Evolutionary conservation across 2,888 invertebrate species (phyloP).

Genomic region (Rapana venosa): DNA sequence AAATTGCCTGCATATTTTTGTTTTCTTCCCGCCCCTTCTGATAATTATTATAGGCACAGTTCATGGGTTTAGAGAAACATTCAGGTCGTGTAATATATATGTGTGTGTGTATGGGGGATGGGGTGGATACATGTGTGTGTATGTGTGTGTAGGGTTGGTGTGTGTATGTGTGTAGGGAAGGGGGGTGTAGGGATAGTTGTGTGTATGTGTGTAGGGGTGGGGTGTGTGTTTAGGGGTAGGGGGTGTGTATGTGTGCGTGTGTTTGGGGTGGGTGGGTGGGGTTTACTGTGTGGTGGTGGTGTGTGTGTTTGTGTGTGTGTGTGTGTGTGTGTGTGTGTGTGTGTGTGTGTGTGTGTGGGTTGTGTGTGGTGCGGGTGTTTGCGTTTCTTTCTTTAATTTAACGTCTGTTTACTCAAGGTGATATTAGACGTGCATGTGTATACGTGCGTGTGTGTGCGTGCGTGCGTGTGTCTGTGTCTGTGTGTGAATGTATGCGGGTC

Average conservation of each 20-base stretch:
- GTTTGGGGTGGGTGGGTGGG: too few species aligned
- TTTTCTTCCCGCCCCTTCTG: background rate
- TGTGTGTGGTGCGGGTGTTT: too few species aligned
- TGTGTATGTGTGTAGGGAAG: background rate
- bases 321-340: background rate
- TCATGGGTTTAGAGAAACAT: too few species aligned
- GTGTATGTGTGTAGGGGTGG: too few species aligned
- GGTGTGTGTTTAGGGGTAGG: too few species aligned
- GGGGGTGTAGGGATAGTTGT: too few species aligned
- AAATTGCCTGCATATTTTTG: background rate
- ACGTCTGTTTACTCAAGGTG: too few species aligned
- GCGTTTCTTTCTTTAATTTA: too few species aligned
- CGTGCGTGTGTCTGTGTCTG: background rate
- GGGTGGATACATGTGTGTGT: background rate
- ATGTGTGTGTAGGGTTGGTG: slow-evolving; percentile 20
- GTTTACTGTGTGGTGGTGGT: too few species aligned
- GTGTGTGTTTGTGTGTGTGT: background rate
- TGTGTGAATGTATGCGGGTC: slow-evolving; percentile 12
- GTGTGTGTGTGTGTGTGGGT: slow-evolving; percentile 19
- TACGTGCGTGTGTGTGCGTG: background rate
- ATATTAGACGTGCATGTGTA: too few species aligned
- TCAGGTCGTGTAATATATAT: background rate
- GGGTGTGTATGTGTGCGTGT: too few species aligned
- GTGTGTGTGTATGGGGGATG: slow-evolving; percentile 2
- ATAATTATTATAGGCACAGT: too few species aligned